Evolutionary conservation across 1,140 invertebrate genomes (phyloP).

Genomic region (Drosophila leontia): DNA sequence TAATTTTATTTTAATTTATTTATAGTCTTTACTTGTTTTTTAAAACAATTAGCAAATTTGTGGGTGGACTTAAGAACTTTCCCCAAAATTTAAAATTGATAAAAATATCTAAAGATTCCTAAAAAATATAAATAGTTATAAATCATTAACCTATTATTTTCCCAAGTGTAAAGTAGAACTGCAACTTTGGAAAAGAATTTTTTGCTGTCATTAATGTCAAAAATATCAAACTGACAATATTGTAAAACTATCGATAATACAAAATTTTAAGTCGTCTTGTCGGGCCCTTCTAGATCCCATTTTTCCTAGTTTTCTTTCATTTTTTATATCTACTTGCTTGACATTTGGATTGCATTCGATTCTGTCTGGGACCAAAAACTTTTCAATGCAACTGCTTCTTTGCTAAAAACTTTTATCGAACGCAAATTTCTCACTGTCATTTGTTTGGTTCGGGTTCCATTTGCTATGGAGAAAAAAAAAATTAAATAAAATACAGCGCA

Average conservation of each 20-base stretch:
- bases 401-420: slow-evolving; percentile 35
- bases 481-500: slow-evolving; percentile 37
- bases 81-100: not conserved
- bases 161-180: slow-evolving; percentile 18
- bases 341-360: slow-evolving; percentile 59
- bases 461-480: slow-evolving; percentile 17
- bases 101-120: no score
- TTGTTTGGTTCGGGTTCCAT: slow-evolving; percentile 41
- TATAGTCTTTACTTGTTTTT: not conserved
- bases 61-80: not conserved
- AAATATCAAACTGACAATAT: slow-evolving; percentile 74
- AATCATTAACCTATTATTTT: not conserved
- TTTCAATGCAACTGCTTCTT: slow-evolving; percentile 27
- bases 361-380: slow-evolving; percentile 13
- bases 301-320: slow-evolving; percentile 1
- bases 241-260: slow-evolving; percentile 71
- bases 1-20: not conserved
- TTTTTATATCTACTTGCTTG: slow-evolving; percentile 13
- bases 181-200: slow-evolving; percentile 45
- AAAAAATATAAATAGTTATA: not conserved
- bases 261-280: slow-evolving; percentile 52
- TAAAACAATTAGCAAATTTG: not conserved
- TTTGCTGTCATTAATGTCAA: slow-evolving; percentile 71
- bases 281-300: not conserved
- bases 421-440: slow-evolving; percentile 70